Evolutionary conservation across 2,113 vertebrate genomes (phyloP).

Genomic region (Prietella phreatophila): DNA sequence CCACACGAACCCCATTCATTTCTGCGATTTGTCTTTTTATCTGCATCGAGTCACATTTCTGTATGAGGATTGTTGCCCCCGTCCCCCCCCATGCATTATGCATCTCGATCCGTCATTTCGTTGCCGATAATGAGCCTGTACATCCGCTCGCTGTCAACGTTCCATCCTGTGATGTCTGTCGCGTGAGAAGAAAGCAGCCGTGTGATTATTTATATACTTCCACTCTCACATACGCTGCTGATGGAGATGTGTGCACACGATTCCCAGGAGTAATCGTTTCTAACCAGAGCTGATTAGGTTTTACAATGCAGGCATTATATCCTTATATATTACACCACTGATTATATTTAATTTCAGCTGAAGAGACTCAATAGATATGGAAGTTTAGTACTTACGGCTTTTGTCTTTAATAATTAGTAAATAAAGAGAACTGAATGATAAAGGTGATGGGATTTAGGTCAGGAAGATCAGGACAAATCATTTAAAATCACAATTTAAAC

Average conservation of each 20-base stretch:
- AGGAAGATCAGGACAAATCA: not conserved
- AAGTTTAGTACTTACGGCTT: slow-evolving; percentile 2
- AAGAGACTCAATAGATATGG: not conserved
- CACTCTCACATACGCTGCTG: slow-evolving; percentile 66
- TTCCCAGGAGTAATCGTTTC: slow-evolving; percentile 45
- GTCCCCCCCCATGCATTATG: slow-evolving; percentile 9
- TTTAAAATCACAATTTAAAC: not conserved
- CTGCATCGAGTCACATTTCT: not conserved
- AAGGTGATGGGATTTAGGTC: slow-evolving; percentile 14
- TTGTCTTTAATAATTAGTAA: slow-evolving; percentile 27
- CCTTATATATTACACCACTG: not conserved
- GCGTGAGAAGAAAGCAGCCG: slow-evolving; percentile 46
- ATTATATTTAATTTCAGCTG: too few species aligned
- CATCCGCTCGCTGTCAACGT: slow-evolving; percentile 64
- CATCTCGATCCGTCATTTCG: slow-evolving; percentile 51
- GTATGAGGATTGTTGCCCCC: too few species aligned
- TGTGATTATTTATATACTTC: slow-evolving; percentile 65
- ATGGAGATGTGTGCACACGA: slow-evolving; percentile 67
- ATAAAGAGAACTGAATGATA: not conserved
- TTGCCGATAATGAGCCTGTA: slow-evolving; percentile 66
- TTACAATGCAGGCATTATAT: not conserved
- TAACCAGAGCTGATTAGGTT: slow-evolving; percentile 33
- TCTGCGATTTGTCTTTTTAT: not conserved
- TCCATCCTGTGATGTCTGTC: slow-evolving; percentile 54
- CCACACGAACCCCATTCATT: not conserved